These are phyloP conservation scores for Callosobruchus maculatus DNA, from an alignment of 2,888 invertebrate species.

Conservation along the genomic window DNA sequence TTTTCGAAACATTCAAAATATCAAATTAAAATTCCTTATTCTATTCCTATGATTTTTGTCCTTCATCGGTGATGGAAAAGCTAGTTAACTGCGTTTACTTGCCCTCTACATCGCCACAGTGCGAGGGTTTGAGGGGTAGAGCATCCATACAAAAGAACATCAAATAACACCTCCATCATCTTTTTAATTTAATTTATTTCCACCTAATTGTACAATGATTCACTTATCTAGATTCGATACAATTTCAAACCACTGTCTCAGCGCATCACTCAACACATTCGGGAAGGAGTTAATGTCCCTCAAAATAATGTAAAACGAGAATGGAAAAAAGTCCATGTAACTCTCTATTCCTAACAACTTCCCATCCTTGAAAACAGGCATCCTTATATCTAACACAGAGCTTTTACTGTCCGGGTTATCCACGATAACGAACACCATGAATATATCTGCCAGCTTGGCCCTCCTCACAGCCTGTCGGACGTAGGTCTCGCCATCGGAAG, in stretches of 20 bases:
- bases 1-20: too few species aligned
- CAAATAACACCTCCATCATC: too few species aligned
- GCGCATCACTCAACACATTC: conserved; percentile 87
- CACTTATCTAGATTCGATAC: conserved; percentile 60
- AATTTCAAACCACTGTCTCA: conserved; percentile 98
- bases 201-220: background rate
- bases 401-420: conserved; percentile 92
- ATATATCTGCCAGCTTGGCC: conserved; percentile 79
- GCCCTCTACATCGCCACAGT: too few species aligned
- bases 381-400: conserved; percentile 86
- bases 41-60: too few species aligned
- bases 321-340: conserved; percentile 95
- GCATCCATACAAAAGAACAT: too few species aligned
- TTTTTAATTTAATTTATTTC: background rate
- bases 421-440: conserved; percentile 91
- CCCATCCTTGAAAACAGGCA: conserved; percentile 66
- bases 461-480: conserved; percentile 76
- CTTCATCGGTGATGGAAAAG: too few species aligned
- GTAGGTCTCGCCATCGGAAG: conserved; percentile 77
- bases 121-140: too few species aligned
- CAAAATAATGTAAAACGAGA: conserved; percentile 95
- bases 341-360: conserved; percentile 64
- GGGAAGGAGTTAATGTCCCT: conserved; percentile 86
- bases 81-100: too few species aligned
- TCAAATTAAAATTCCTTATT: too few species aligned